Base-by-base conservation (phyloP, 2,113 vertebrate species). In the Corythornis madagascariensis region DNA sequence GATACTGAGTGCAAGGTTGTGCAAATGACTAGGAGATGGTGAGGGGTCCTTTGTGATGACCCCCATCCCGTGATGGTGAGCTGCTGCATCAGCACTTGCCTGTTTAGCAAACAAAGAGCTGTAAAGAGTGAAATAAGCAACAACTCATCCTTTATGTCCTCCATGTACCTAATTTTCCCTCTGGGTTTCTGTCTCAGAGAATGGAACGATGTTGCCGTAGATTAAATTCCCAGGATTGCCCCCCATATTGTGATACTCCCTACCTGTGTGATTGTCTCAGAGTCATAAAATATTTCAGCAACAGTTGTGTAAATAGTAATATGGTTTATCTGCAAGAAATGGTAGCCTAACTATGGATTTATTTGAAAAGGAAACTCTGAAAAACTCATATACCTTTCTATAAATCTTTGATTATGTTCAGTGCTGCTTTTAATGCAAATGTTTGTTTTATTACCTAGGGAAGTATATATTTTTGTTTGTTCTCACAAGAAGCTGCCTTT, bases 21-120 rank as follows among this genome's bases (percentile, higher is more conserved):
- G 10, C 31, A 31, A 60, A 31, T 0, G 1, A 22, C 1, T 8
- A 18, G 18, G n/a, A 31, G 67, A 13, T 22, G 8, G 9, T 31
- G 73, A 76, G 8, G 13, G 14, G 10, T 40, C 38, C 33, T 83
- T 64, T 14, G 1, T 42, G 31, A 20, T 77, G 20, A 38, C 14
- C 11, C 25, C 65, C 21, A 16, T 4, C 29, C 53, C 66, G 28
- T 57, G 47, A n/a, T 29, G 78, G 29, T 8, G 13, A 70, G 13
- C 25, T 31, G 18, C 33, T 85, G 56, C 18, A 8, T 8, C 53
- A 42, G 15, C 4, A 11, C 16, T 65, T 52, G 14, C 2, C 52
- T 33, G 19, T 28, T 69, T 38, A 3, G 66, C 22, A 48, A 81
- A 71, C 10, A 65, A 21, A 35, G 25, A 77, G 57, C 66, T 0